Base-by-base conservation (phyloP, 2,888 invertebrate genomes). In the Crocallis elinguaria region DNA sequence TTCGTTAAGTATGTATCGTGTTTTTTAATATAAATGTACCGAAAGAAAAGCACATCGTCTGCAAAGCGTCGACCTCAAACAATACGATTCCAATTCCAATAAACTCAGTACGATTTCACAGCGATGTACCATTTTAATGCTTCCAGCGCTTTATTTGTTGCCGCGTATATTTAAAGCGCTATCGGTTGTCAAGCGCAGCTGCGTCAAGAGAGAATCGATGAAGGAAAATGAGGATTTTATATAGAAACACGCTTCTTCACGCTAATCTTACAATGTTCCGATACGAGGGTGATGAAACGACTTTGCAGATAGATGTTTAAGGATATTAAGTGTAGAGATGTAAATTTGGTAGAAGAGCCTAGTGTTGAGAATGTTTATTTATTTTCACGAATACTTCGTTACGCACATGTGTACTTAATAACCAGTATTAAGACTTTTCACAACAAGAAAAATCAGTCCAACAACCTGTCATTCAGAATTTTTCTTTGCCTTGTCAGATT, bases 211-310 rank as follows among this genome's bases (percentile, higher is more conserved):
- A 56, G 49, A 60, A 64, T 62, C 57, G 60, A 57, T 63, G 63
- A 62, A 60, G 64, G 71, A 69, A 77, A 76, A 75, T 68, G 71
- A 68, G 69, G 73, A 75, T 79, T 80, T 86, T 81, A 84, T 87
- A 83, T 81, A 79, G 84, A 84, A 79, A 86, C 82, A 84, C 77
- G 75, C 77, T 80, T 81, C 74, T 79, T 79, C 75, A 74, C 79
- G 81, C 74, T 83, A 82, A 83, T 59, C 57, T 51, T 33, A 49
- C 55, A 52, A 49, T 58, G 29, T 30, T 29, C 55, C 53, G 50
- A 62, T 59, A 55, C 50, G 55, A 48, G 42, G 48, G 54, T 21
- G 53, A 33, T 37, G 50, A 33, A 58, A 59, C 37, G 60, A 55
- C 53, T 60, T 54, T 43, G 16, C 56, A 30, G 56, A 53, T 59